phyloP scores from a whole-genome alignment of 2,888 invertebrate species.

The Lepidocyrtoides sp. region DNA sequence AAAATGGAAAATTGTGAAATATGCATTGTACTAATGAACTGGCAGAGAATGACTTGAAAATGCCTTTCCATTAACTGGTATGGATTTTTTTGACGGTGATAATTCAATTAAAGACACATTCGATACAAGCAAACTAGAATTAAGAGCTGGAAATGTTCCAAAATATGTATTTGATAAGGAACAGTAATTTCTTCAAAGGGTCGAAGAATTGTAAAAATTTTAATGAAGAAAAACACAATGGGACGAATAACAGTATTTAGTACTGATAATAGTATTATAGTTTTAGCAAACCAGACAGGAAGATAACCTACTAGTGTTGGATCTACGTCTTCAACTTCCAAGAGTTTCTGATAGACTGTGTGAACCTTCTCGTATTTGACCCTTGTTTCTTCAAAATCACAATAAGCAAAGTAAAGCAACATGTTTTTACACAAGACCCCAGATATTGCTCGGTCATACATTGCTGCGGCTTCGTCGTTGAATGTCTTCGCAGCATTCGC shows the following conservation, averaged over 20 bases:
- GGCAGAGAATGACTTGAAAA: slow-evolving; percentile 5
- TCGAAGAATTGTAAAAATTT: slow-evolving; percentile 73
- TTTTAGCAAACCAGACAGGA: slow-evolving; percentile 69
- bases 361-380: slow-evolving; percentile 99
- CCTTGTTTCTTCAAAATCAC: slow-evolving; percentile 99
- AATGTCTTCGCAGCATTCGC: slow-evolving; percentile 97
- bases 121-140: slow-evolving; percentile 65
- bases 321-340: slow-evolving; percentile 96
- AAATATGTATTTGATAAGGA: slow-evolving; percentile 76
- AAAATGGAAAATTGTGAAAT: no score
- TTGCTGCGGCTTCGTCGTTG: slow-evolving; percentile 97
- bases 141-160: slow-evolving; percentile 74
- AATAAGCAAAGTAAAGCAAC: slow-evolving; percentile 98
- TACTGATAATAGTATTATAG: slow-evolving; percentile 73
- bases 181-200: slow-evolving; percentile 68
- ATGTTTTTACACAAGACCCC: slow-evolving; percentile 96
- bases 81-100: slow-evolving; percentile 71
- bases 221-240: slow-evolving; percentile 79
- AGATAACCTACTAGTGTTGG: slow-evolving; percentile 93
- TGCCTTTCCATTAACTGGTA: slow-evolving; percentile 75
- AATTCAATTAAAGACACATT: slow-evolving; percentile 77
- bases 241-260: slow-evolving; percentile 73
- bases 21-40: background rate
- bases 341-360: slow-evolving; percentile 96
- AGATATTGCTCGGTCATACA: slow-evolving; percentile 97